Conservation (phyloP, 1,140 invertebrate genomes). For the Phortica variegata region DNA sequence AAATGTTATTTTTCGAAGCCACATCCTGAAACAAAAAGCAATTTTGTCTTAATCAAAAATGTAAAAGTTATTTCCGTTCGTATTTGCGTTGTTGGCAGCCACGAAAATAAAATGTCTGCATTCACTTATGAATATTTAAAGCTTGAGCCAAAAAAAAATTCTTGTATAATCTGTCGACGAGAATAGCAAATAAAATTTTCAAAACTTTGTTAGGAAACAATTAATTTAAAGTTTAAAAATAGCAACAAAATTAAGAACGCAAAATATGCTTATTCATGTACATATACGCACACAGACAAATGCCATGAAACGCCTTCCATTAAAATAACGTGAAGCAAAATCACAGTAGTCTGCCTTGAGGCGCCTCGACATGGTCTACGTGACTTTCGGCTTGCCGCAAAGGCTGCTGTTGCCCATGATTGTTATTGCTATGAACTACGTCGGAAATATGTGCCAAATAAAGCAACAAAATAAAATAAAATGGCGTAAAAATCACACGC, state of each 20-base stretch:
- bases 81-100: no score
- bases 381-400: constrained; percentile 22
- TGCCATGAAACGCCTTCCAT: background rate
- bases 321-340: background rate
- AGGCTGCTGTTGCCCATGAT: constrained; percentile 12
- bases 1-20: no score
- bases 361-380: constrained; percentile 22
- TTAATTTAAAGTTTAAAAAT: constrained; percentile 34
- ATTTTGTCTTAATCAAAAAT: no score
- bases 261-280: no score
- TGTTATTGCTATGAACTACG: constrained; percentile 30
- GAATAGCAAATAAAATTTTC: constrained; percentile 12
- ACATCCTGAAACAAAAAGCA: no score
- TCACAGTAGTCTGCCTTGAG: constrained; percentile 1
- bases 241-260: no score
- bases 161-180: no score
- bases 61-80: no score
- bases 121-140: no score
- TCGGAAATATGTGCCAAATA: constrained; percentile 21
- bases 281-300: no score
- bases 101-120: no score
- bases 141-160: no score
- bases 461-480: constrained; percentile 22
- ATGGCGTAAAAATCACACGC: constrained; percentile 40
- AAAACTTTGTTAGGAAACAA: constrained; percentile 15